phyloP scores from a whole-genome alignment of 92 coral and sea anemone species.

The Paramuricea clavata region DNA sequence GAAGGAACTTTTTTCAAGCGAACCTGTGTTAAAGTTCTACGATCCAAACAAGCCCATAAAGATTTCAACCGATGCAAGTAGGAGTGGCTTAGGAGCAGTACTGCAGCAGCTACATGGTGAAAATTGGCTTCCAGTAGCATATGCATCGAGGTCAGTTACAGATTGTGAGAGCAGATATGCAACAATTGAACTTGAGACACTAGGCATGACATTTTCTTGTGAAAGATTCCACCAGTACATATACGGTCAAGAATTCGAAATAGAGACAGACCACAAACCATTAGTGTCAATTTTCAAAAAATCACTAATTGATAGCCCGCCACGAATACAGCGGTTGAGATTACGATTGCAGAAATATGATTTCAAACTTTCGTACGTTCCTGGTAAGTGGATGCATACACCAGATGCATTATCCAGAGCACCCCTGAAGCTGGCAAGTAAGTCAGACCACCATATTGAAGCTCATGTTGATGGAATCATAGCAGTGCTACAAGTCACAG shows the following conservation, averaged over 20 bases:
- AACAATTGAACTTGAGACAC: conserved; percentile 53
- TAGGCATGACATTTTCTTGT: conserved; percentile 60
- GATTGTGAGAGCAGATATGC: conserved; percentile 54
- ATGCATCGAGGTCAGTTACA: conserved; percentile 32
- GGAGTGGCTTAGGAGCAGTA: too few relatives aligned
- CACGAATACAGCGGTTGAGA: conserved; percentile 53
- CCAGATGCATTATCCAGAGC: conserved; percentile 42
- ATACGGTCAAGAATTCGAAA: conserved; percentile 54
- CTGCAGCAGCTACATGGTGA: conserved; percentile 31
- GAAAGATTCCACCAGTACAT: conserved; percentile 54
- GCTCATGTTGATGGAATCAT: conserved; percentile 23
- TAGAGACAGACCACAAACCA: conserved; percentile 71
- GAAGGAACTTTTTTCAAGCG: conserved; percentile 44
- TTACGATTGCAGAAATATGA: conserved; percentile 61
- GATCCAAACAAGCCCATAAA: conserved; percentile 41
- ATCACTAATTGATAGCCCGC: conserved; percentile 51
- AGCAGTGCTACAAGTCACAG: conserved; percentile 24
- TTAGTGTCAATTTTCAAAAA: conserved; percentile 61
- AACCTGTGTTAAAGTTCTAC: conserved; percentile 56
- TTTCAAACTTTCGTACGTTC: conserved; percentile 48
- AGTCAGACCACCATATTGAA: conserved; percentile 11
- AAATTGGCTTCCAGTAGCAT: conserved; percentile 44
- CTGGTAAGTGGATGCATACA: too few relatives aligned
- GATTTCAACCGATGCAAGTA: conserved; percentile 46
- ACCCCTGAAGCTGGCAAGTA: background rate